Evolutionary conservation across 1,140 invertebrate genomes (phyloP), one percentile per base, ranked within the genome.

Genomic region (Drosophila micromelanica): DNA sequence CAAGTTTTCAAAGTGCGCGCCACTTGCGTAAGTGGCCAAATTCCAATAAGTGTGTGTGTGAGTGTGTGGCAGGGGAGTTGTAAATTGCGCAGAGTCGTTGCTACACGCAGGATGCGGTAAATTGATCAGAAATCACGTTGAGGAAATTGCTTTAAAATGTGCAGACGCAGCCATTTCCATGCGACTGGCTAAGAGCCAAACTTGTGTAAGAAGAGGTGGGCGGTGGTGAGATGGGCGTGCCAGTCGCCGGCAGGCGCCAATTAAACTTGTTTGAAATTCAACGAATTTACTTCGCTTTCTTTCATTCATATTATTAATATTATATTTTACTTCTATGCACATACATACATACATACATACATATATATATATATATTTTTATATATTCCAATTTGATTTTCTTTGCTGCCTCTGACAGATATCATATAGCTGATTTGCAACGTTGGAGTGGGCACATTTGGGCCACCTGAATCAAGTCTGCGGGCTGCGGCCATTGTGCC

Each of bases 261-360:
- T 84, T 84, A 84, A 80, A 80, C 73, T 82, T 80, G 68, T 80
- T 85, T 69, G 42, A 76, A 76, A 76, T 69, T 84, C 67, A 64
- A 73, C 68, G 51, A 65, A 69, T 52, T 63, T 35, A 48, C 55
- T 70, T 54, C 54, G 59, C 15, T 43, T 42, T 45, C 43, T 63
- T 30, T 40, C 54, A 45, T 43, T 71, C 27, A 15, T 15, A 55
- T 63, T 51, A 65, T 57, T 64, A 57, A 32, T 32, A 32, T 32
- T 32, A 32, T 32, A n/a, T 65, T 71, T 51, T 35, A 49, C 35
- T 55, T 27, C 2, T 7, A 7, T 32, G 5, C 7, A 7, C 7
- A 38, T 38, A 38, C 12, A 38, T 3, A 38, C 2, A 38, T 38
- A 51, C 13, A 55, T n/a, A 20, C n/a, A 35, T 23, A 23, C 7